Evolutionary conservation across 2,797 vertebrate genomes (phyloP), one percentile per base, ranked within the genome.

Genomic region (Setipinna tenuifilis): DNA sequence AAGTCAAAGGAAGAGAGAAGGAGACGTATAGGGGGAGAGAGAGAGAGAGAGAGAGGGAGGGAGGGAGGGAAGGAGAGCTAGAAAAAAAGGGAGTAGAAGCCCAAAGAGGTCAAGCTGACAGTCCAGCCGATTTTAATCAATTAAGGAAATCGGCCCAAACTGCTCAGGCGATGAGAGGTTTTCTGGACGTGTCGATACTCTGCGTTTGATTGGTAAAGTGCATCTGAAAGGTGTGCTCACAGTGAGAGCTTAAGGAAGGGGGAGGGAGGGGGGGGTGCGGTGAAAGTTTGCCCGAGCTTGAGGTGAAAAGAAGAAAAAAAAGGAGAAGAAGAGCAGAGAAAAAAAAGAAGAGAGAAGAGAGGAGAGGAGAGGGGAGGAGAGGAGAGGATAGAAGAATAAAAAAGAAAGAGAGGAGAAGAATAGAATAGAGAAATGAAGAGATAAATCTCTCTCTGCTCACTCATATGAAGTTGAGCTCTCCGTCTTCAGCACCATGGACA

Each of bases 401-500:
- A 3, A 54, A 54, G 9, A 54, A 54, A 54, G 2, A 54, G 50
- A 54, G 50, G 50, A 54, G 50, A 54, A 54, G 50, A 54, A 14
- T 54, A 3, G 50, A 54, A 54, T 3, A 54, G 2, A 54, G 50
- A 54, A 54, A 54, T 54, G 9, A 54, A 54, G 50, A 75, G 28
- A 35, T 17, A 16, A 41, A 28, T 0, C 28, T 23, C 28, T 23
- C 28, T 35, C 28, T 75, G 28, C 68, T 75, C 68, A 75, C 28
- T 35, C 68, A 75, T 75, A 75, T 75, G 25, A 31, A 71, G 12
- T 71, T 71, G 68, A 71, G 68, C 28, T 71, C 68, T 71, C 68
- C 21, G 85, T 85, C 88, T 88, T 84, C 54, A 83, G 82, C 75
- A 85, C 84, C 85, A 78, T 11, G 84, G 84, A 87, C 86, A 83